Base-by-base conservation (phyloP, 2,113 vertebrate genomes). In the Struthidea cinerea region DNA sequence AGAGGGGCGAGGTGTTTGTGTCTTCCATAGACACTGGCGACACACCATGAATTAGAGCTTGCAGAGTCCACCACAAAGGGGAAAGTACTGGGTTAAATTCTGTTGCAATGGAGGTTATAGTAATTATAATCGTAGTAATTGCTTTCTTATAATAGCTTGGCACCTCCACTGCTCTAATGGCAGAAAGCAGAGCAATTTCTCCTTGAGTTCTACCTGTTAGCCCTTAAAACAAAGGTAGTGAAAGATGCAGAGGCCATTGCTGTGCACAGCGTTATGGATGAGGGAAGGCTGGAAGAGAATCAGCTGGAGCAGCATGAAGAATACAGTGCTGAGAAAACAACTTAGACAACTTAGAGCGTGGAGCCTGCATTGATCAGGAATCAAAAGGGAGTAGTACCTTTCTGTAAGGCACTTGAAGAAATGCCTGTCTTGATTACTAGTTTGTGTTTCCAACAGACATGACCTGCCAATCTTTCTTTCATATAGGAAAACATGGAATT, bases 1-100 rank as follows among this genome's bases (percentile, higher is more conserved):
- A 63, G 44, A 59, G 22, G 7, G 8, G 2, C 0, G 5, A 57
- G 27, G 32, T 13, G 26, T 37, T 32, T 39, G 20, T n/a, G 1
- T 8, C 5, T 26, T 35, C 60, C 19, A 33, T 1, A 46, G 41
- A 5, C 28, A 24, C 30, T 23, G 68, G 35, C 33, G 39, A 11
- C n/a, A n/a, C n/a, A n/a, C 21, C 13, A 10, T n/a, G 15, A 50
- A 21, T 27, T 14, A 46, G 41, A 30, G 50, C 39, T 39, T 74
- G 16, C 39, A 64, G 47, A 63, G 28, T 32, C 14, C 42, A 16
- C 22, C 46, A 52, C n/a, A 41, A 56, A 55, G 37, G n/a, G 28
- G n/a, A 71, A 53, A 23, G 21, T 4, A 9, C 6, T 27, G 12
- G 47, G 28, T 42, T 56, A 56, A 60, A n/a, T 35, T 14, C 46